Evolutionary conservation across 2,888 invertebrate genomes (phyloP).

Genomic region (Byasa hedistus): DNA sequence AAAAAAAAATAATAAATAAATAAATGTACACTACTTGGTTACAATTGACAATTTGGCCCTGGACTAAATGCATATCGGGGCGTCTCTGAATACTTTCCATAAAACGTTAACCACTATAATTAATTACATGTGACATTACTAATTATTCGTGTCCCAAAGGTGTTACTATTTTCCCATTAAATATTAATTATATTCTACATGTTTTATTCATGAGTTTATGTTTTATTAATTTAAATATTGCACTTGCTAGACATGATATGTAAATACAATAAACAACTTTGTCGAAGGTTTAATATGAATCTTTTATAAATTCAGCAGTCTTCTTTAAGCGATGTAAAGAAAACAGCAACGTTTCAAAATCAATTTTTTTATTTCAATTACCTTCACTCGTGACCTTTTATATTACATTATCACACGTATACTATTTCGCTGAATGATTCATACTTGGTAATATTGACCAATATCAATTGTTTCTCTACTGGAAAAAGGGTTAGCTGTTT

Average conservation of each 20-base stretch:
- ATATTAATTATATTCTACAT: not conserved
- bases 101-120: not conserved
- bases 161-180: not conserved
- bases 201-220: not conserved
- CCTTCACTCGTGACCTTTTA: not conserved
- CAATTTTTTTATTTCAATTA: not conserved
- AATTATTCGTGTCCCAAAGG: not conserved
- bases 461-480: not conserved
- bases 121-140: not conserved
- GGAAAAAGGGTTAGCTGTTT: not conserved
- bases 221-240: no score
- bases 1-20: no score
- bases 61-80: slow-evolving; percentile 6
- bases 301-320: no score
- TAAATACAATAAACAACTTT: no score
- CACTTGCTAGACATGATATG: no score
- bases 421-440: not conserved
- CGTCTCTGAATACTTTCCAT: slow-evolving; percentile 17
- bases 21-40: no score
- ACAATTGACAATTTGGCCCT: not conserved
- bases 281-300: no score
- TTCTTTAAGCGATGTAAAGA: no score
- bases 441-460: not conserved
- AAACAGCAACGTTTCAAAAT: no score
- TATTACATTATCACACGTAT: not conserved